Percentiles rank a stretch among this genome's conserved stretches.
phyloP scores from a whole-genome alignment of 2,113 vertebrate genomes.

The Herpailurus yagouaroundi region DNA sequence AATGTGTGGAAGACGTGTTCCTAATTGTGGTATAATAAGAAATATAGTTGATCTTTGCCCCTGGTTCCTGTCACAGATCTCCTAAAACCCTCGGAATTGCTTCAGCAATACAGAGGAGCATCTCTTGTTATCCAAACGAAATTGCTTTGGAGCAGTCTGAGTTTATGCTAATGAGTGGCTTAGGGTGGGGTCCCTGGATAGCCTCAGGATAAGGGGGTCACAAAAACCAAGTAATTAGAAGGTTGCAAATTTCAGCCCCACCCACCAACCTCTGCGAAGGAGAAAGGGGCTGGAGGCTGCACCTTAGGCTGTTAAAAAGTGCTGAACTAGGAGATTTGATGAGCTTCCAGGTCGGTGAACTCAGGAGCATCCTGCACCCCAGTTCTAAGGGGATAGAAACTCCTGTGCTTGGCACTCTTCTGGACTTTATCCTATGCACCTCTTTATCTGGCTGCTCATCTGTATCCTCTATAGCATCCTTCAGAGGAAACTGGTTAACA shows the following conservation, averaged over 20 bases:
- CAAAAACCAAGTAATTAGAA: neutral
- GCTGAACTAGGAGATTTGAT: neutral
- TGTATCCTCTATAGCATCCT: neutral
- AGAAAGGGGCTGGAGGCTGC: neutral
- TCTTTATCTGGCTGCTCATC: neutral
- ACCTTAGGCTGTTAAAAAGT: neutral
- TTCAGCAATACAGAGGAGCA: neutral
- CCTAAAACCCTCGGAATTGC: neutral
- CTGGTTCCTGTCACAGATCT: neutral
- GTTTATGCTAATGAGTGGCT: neutral
- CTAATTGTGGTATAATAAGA: neutral
- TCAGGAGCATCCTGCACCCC: neutral
- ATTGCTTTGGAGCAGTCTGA: neutral
- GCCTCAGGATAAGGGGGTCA: neutral
- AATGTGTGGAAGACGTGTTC: neutral
- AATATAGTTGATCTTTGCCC: neutral
- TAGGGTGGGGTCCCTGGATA: neutral
- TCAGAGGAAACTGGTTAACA: neutral
- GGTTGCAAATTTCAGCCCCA: neutral
- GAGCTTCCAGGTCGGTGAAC: neutral
- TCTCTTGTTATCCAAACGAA: neutral
- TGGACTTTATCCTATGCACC: neutral
- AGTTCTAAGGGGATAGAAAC: neutral
- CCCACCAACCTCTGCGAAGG: neutral
- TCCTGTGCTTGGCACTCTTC: neutral